Conservation (phyloP, 2,888 invertebrate genomes). For the Boloria selene region DNA sequence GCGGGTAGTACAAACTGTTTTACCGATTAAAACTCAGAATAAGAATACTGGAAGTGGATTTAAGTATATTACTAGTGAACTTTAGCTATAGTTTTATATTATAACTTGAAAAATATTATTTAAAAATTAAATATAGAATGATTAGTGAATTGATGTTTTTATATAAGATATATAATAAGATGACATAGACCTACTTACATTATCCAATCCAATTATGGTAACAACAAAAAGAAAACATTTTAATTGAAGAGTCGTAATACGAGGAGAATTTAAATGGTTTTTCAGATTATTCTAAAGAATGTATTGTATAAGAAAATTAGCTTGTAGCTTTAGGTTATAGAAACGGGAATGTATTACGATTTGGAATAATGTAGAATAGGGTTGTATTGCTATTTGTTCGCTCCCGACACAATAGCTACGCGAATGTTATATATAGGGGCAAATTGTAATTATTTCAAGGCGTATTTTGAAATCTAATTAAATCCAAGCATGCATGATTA, state of each 20-base stretch:
- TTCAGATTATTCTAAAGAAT: constrained; percentile 10
- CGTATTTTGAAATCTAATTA: neutral
- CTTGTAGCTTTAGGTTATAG: constrained; percentile 21
- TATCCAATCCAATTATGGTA: neutral
- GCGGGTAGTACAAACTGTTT: too few relatives aligned
- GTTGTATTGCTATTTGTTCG: constrained; percentile 15
- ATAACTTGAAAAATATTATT: too few relatives aligned
- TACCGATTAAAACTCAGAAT: too few relatives aligned
- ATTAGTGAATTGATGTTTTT: too few relatives aligned
- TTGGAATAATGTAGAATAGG: constrained; percentile 32
- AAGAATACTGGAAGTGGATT: too few relatives aligned
- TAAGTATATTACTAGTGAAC: too few relatives aligned
- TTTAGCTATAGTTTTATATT: too few relatives aligned
- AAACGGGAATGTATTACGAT: constrained; percentile 33
- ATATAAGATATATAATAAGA: too few relatives aligned
- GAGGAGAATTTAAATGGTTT: constrained; percentile 8
- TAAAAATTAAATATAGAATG: too few relatives aligned
- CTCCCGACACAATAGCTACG: constrained; percentile 24
- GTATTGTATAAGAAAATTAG: constrained; percentile 22
- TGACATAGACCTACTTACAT: neutral
- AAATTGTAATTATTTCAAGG: neutral
- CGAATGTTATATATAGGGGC: neutral
- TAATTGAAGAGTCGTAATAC: constrained; percentile 9
- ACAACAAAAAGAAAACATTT: constrained; percentile 2
- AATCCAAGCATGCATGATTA: neutral